Conservation (phyloP, 2,113 vertebrate species). For the Nycticorax nycticorax region DNA sequence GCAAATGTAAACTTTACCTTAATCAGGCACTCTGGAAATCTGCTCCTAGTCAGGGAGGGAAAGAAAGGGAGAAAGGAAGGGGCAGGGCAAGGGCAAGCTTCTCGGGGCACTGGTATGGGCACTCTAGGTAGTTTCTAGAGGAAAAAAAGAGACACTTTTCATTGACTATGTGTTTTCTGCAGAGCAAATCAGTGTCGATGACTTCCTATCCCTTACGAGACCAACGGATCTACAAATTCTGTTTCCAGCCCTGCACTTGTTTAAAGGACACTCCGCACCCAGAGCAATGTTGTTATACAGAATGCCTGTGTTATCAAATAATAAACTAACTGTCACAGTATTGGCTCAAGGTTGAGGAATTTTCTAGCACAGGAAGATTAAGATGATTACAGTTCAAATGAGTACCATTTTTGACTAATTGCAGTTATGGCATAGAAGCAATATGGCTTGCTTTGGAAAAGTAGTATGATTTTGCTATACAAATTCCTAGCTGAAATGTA, state of each 20-base stretch:
- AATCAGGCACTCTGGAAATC: not conserved
- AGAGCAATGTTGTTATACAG: conserved; percentile 55
- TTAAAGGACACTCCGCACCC: not conserved
- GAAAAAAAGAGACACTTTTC: not conserved
- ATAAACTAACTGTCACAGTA: conserved; percentile 84
- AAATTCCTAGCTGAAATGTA: not conserved
- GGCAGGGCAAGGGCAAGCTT: not conserved
- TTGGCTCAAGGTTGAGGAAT: conserved; percentile 66
- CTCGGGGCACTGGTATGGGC: not conserved
- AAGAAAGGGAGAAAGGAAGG: not conserved
- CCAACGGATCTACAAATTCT: not conserved
- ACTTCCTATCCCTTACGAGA: not conserved
- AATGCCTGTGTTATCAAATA: conserved; percentile 77
- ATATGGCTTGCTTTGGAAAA: conserved; percentile 14
- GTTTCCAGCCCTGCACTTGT: not conserved
- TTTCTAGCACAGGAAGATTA: conserved; percentile 77
- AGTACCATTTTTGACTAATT: conserved; percentile 80
- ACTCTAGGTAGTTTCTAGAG: not conserved
- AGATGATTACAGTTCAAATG: conserved; percentile 78
- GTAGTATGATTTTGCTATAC: not conserved
- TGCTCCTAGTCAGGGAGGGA: not conserved
- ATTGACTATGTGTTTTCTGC: not conserved
- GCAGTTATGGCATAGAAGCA: conserved; percentile 68
- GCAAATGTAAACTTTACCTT: not conserved
- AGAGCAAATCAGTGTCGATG: not conserved